Evolutionary conservation across 2,113 vertebrate species (phyloP).

Genomic region (Arenaria interpres): DNA sequence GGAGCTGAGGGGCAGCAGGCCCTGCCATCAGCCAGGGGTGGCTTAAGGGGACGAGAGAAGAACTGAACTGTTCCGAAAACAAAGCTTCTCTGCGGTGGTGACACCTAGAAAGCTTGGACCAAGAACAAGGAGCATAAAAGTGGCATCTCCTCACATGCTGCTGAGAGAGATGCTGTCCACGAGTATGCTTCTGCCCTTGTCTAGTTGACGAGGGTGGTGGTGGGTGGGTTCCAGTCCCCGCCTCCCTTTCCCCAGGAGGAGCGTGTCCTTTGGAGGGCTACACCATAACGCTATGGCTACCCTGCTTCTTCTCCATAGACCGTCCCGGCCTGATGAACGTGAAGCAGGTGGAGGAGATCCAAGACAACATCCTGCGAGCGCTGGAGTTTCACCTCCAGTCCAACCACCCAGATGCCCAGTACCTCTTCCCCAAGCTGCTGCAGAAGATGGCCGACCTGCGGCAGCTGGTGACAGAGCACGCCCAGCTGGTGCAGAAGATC

Average conservation of each 20-base stretch:
- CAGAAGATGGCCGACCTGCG: constrained; percentile 99
- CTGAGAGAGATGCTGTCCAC: neutral
- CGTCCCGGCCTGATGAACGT: constrained; percentile 95
- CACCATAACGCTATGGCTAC: neutral
- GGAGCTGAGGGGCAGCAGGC: neutral
- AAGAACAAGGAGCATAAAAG: neutral
- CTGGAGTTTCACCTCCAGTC: constrained; percentile 92
- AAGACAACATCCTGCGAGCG: constrained; percentile 93
- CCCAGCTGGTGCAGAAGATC: constrained; percentile 96
- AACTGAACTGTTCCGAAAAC: neutral
- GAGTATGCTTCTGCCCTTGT: neutral
- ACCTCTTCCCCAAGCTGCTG: constrained; percentile 98
- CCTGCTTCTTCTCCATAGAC: constrained; percentile 76
- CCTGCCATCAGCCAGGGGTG: neutral
- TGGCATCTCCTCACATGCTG: neutral
- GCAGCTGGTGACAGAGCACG: constrained; percentile 96
- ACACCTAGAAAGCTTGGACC: neutral
- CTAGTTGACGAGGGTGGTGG: neutral
- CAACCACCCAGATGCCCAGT: constrained; percentile 92
- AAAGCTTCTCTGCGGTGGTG: rapidly evolving
- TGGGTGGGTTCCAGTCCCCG: neutral
- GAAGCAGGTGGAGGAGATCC: constrained; percentile 96
- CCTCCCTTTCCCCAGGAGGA: neutral
- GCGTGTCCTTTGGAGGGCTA: neutral
- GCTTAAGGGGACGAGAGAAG: neutral